Percentiles rank a stretch among this genome's conserved stretches.
Conservation (phyloP, 1,140 invertebrate genomes). For the Drepana arcuata region DNA sequence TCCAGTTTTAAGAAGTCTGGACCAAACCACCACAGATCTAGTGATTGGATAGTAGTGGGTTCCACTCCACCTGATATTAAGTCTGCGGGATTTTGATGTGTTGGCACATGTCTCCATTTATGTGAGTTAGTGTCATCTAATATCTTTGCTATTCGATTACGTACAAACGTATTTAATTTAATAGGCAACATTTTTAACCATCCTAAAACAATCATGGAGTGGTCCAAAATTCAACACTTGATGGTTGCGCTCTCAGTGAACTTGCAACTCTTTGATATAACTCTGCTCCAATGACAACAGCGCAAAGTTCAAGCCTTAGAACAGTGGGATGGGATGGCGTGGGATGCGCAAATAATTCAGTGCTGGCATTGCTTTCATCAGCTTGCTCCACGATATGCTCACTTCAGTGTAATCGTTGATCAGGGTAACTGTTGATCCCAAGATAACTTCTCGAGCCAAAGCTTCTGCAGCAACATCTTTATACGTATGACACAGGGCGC, state of each 20-base stretch:
- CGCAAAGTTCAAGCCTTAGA: conserved; percentile 2
- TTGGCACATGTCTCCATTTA: conserved; percentile 9
- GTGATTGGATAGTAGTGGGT: background rate
- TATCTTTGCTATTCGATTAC: conserved; percentile 9
- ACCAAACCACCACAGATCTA: conserved; percentile 8
- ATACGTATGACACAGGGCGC: conserved; percentile 10
- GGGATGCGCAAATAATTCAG: background rate
- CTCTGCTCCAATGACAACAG: background rate
- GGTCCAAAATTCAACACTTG: background rate
- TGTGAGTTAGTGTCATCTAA: conserved; percentile 3
- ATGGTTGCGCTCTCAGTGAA: background rate
- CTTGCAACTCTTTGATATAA: background rate
- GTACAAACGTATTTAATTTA: conserved; percentile 6
- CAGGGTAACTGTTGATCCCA: conserved; percentile 13
- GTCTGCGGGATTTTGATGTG: conserved; percentile 9
- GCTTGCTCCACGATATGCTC: background rate
- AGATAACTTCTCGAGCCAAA: conserved; percentile 15
- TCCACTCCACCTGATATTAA: conserved; percentile 6
- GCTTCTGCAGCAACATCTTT: conserved; percentile 14
- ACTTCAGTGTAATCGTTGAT: background rate
- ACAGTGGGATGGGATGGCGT: background rate
- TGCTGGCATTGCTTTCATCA: background rate
- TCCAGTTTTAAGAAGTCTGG: conserved; percentile 1
- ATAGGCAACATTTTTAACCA: conserved; percentile 9
- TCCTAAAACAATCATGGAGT: conserved; percentile 6